Conservation (phyloP, 2,888 invertebrate genomes). For the Ellobium chinense region DNA sequence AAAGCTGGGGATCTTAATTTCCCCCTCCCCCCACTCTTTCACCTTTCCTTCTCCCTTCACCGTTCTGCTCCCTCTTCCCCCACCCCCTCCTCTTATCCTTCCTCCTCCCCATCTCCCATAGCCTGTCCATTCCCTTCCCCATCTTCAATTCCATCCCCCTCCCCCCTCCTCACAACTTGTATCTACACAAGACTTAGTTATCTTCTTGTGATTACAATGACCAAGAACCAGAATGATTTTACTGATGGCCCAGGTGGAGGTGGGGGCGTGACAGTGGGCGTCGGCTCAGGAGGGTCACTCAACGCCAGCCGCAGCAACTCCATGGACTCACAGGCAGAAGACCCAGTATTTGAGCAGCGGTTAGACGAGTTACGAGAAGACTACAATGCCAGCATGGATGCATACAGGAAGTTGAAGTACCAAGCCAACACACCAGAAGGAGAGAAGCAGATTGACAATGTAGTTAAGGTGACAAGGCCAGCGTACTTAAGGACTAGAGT, state of each 20-base stretch:
- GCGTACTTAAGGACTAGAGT: too few species aligned
- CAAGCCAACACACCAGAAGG: conserved; percentile 69
- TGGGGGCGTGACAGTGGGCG: background rate
- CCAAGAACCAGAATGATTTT: background rate
- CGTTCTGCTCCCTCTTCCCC: too few species aligned
- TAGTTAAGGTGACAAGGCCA: conserved; percentile 71
- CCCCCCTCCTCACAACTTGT: background rate
- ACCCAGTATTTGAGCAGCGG: conserved; percentile 59
- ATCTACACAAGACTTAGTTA: background rate
- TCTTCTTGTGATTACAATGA: background rate
- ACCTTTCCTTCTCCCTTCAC: too few species aligned
- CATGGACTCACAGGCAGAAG: conserved; percentile 52
- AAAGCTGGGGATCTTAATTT: too few species aligned
- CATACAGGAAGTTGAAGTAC: conserved; percentile 72
- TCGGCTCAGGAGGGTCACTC: background rate
- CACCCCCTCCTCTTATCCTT: too few species aligned
- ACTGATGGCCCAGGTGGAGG: background rate
- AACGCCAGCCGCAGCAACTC: background rate
- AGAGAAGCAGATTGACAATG: conserved; percentile 70
- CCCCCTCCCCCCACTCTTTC: too few species aligned
- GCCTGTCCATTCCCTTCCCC: too few species aligned
- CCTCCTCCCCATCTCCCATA: too few species aligned
- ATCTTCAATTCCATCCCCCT: background rate
- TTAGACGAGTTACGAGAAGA: conserved; percentile 67
- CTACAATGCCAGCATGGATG: conserved; percentile 74